These are phyloP conservation scores for Lepidurus apus DNA, from an alignment of 1,140 invertebrate genomes.

Conservation along the genomic window DNA sequence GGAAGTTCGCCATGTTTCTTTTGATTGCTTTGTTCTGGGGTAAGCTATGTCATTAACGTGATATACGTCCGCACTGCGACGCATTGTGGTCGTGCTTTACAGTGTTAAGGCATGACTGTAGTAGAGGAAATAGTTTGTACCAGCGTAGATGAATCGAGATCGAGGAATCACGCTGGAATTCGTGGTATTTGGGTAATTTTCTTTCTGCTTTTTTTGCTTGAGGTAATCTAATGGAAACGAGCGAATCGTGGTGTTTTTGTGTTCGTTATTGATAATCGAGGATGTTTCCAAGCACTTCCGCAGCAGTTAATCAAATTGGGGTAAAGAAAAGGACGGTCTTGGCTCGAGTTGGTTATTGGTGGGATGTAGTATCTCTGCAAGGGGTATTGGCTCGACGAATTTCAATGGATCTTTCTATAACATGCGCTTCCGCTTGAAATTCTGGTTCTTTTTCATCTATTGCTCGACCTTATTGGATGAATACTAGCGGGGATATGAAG, in stretches of 20 bases:
- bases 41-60: conserved; percentile 14
- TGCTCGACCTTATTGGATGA: neutral
- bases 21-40: neutral
- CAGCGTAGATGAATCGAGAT: neutral
- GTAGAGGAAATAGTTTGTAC: neutral
- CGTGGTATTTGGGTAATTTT: neutral
- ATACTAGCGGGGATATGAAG: neutral
- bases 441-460: neutral
- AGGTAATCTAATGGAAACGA: no score
- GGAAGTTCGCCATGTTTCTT: conserved; percentile 17
- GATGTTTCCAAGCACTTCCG: no score
- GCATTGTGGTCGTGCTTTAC: conserved; percentile 3
- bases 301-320: no score
- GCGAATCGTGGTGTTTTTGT: no score
- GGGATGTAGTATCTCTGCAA: neutral
- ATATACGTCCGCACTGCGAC: conserved; percentile 3
- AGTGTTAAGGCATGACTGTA: neutral
- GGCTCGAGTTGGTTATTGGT: neutral
- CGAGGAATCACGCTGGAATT: neutral
- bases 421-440: neutral
- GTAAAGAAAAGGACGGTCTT: no score
- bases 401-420: neutral
- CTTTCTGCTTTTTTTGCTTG: no score
- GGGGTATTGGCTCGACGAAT: neutral
- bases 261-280: no score